These are phyloP conservation scores for Manis javanica DNA, from an alignment of 2,797 vertebrate genomes.

Conservation along the genomic window DNA sequence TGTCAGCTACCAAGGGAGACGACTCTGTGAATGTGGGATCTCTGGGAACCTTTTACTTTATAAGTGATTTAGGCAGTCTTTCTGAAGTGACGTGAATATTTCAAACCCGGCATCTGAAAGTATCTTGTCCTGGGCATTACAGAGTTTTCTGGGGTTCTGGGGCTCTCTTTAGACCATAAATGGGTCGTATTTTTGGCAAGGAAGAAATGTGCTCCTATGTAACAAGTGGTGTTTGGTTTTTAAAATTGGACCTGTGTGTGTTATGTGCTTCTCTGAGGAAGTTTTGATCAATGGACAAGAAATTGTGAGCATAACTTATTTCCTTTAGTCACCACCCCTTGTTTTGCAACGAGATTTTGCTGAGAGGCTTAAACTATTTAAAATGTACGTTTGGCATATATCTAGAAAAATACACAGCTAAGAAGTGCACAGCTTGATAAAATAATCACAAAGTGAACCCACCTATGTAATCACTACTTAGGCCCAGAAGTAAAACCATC, in stretches of 20 bases:
- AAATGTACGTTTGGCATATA: slow-evolving; percentile 8
- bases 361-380: not conserved
- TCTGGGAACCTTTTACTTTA: not conserved
- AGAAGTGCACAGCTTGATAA: not conserved
- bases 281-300: slow-evolving; percentile 35
- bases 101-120: not conserved
- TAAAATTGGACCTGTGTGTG: slow-evolving; percentile 12
- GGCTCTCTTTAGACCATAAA: not conserved
- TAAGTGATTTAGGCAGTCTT: slow-evolving; percentile 19
- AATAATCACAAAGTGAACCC: not conserved
- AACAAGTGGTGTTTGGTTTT: not conserved
- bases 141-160: not conserved
- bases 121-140: not conserved
- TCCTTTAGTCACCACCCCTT: not conserved
- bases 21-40: not conserved
- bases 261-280: slow-evolving; percentile 28
- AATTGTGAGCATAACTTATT: slow-evolving; percentile 23
- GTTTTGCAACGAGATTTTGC: slow-evolving; percentile 45
- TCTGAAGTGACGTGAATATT: slow-evolving; percentile 19
- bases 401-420: not conserved
- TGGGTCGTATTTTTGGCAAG: slow-evolving; percentile 7
- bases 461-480: not conserved
- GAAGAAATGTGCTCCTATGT: not conserved
- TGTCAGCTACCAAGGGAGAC: not conserved
- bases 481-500: not conserved